Conservation (phyloP, 2,113 vertebrate genomes). For the Periophthalmodon schlosseri region DNA sequence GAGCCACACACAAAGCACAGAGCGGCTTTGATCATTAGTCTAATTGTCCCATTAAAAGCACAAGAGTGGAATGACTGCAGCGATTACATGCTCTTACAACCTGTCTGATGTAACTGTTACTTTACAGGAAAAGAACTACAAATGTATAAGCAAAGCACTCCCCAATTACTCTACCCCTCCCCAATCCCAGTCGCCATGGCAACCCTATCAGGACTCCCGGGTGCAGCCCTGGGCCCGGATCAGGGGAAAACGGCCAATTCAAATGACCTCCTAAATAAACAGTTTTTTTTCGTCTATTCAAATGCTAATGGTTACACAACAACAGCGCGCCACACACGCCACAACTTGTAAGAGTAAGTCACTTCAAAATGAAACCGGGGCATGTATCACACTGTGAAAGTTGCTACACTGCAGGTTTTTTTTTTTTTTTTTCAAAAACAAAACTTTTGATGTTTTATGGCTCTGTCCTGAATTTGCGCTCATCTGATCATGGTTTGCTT, state of each 20-base stretch:
- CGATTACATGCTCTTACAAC: neutral
- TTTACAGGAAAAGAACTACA: neutral
- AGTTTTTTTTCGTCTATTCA: slow-evolving; percentile 49
- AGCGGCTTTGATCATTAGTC: neutral
- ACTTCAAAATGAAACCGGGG: neutral
- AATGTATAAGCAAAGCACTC: slow-evolving; percentile 10
- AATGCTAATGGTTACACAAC: slow-evolving; percentile 29
- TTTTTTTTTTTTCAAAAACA: too few species aligned
- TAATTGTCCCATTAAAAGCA: slow-evolving; percentile 10
- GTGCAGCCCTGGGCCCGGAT: slow-evolving; percentile 30
- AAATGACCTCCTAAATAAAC: slow-evolving; percentile 61
- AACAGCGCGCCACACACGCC: slow-evolving; percentile 1
- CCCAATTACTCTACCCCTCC: slow-evolving; percentile 38
- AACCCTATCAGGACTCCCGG: slow-evolving; percentile 57
- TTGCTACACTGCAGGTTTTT: too few species aligned
- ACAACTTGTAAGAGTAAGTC: neutral
- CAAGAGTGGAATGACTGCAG: slow-evolving; percentile 8
- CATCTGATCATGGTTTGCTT: too few species aligned
- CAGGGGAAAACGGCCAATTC: slow-evolving; percentile 51
- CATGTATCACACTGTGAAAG: too few species aligned
- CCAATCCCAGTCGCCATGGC: slow-evolving; percentile 55
- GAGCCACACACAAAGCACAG: neutral
- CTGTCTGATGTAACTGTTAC: slow-evolving; percentile 6
- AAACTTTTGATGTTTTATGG: too few species aligned
- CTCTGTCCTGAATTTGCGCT: too few species aligned